Percentiles rank a stretch among this genome's conserved stretches.
Evolutionary conservation across 2,113 vertebrate genomes (phyloP).

Genomic region (Nesoenas mayeri): DNA sequence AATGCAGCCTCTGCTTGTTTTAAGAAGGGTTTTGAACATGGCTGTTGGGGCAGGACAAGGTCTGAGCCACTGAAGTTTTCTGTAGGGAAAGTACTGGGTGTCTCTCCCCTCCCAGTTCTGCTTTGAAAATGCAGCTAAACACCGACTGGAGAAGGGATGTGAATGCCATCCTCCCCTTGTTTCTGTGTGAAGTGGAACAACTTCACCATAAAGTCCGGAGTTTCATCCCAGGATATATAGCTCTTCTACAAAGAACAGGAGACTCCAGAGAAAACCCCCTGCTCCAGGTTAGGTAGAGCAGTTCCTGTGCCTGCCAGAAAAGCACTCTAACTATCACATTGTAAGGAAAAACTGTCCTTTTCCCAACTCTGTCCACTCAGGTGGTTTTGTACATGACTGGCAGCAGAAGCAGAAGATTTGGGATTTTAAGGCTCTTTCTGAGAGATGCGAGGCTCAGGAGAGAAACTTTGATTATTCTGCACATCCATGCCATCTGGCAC

Average conservation of each 20-base stretch:
- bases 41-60: not conserved
- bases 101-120: not conserved
- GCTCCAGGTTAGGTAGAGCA: not conserved
- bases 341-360: not conserved
- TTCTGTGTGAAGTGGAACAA: not conserved
- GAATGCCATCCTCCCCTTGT: not conserved
- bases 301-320: not conserved
- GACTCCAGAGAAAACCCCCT: not conserved
- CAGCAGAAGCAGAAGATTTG: not conserved
- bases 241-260: not conserved
- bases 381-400: not conserved
- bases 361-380: not conserved
- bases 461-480: not conserved
- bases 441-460: not conserved
- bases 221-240: not conserved
- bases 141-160: not conserved
- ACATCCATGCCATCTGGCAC: not conserved
- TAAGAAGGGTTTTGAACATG: not conserved
- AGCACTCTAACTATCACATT: not conserved
- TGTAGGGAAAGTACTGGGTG: not conserved
- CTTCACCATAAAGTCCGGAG: not conserved
- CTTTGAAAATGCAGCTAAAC: not conserved
- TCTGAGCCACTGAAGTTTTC: not conserved
- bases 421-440: not conserved
- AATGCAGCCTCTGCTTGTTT: not conserved